phyloP scores from a whole-genome alignment of 2,113 vertebrate species.

The Callipepla squamata region DNA sequence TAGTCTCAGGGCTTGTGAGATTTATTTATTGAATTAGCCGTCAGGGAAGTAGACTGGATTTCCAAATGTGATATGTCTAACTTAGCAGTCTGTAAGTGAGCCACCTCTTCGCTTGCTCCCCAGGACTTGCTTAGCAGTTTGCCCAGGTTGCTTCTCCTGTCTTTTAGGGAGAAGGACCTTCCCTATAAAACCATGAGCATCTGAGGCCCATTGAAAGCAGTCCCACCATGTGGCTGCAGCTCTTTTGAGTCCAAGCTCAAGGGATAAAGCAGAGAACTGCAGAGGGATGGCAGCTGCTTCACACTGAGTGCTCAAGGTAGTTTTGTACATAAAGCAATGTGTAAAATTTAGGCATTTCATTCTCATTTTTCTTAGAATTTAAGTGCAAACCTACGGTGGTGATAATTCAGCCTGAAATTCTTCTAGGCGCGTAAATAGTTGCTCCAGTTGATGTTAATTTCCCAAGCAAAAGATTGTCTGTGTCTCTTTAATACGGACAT shows the following conservation, averaged over 20 bases:
- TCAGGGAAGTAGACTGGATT: neutral
- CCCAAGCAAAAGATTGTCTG: neutral
- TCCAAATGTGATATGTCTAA: neutral
- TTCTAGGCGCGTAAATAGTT: neutral
- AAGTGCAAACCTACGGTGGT: neutral
- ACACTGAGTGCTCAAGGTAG: neutral
- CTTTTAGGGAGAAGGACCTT: neutral
- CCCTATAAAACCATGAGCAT: neutral
- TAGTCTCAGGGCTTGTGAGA: neutral
- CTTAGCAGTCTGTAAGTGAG: neutral
- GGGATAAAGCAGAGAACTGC: neutral
- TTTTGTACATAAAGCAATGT: neutral
- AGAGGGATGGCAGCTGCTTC: neutral
- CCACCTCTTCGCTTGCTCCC: neutral
- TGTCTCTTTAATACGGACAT: constrained; percentile 34
- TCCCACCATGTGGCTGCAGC: neutral
- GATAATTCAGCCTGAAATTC: neutral
- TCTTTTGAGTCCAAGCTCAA: neutral
- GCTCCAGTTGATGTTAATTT: constrained; percentile 38
- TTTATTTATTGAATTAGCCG: neutral
- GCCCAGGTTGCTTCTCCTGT: neutral
- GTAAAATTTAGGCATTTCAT: neutral
- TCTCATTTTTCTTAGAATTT: neutral
- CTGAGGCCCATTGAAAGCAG: neutral
- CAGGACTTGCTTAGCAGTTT: neutral